Conservation (phyloP, 2,797 vertebrate species). For the Argentina silus region DNA sequence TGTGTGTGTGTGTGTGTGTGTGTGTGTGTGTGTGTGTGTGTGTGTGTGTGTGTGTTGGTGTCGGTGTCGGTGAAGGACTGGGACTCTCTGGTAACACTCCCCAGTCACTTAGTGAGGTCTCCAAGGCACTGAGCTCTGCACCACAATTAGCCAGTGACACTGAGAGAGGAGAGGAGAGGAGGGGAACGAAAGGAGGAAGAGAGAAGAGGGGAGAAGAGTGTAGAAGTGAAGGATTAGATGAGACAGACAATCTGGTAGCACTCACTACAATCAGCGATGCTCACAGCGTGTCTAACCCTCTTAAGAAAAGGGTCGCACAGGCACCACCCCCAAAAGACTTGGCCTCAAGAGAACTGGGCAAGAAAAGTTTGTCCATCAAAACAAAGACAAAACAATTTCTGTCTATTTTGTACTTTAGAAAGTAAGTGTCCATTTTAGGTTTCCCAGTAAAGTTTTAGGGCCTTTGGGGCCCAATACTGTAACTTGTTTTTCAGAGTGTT, state of each 20-base stretch:
- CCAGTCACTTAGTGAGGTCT: slow-evolving; percentile 58
- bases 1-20: slow-evolving; percentile 16
- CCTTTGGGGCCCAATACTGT: neutral
- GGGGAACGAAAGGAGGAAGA: slow-evolving; percentile 2
- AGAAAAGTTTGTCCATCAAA: slow-evolving; percentile 8
- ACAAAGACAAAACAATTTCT: neutral
- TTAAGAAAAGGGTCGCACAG: slow-evolving; percentile 33
- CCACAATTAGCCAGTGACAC: slow-evolving; percentile 64
- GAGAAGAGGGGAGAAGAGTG: slow-evolving; percentile 20
- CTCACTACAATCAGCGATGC: slow-evolving; percentile 53
- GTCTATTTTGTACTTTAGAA: neutral
- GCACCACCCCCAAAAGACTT: slow-evolving; percentile 18
- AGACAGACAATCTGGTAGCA: slow-evolving; percentile 61
- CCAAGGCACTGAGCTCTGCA: slow-evolving; percentile 58
- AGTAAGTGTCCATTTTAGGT: neutral
- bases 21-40: slow-evolving; percentile 41
- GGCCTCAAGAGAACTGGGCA: slow-evolving; percentile 14
- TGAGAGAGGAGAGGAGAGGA: slow-evolving; percentile 4
- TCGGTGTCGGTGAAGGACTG: slow-evolving; percentile 35
- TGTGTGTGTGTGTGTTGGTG: slow-evolving; percentile 27
- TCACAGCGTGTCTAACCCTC: slow-evolving; percentile 36
- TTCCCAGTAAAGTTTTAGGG: neutral
- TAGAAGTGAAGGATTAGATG: slow-evolving; percentile 52
- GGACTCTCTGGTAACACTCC: slow-evolving; percentile 50
- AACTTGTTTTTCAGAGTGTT: slow-evolving; percentile 18